These are phyloP conservation scores for Hystrix brachyura DNA, from an alignment of 2,113 vertebrate species.

Conservation along the genomic window DNA sequence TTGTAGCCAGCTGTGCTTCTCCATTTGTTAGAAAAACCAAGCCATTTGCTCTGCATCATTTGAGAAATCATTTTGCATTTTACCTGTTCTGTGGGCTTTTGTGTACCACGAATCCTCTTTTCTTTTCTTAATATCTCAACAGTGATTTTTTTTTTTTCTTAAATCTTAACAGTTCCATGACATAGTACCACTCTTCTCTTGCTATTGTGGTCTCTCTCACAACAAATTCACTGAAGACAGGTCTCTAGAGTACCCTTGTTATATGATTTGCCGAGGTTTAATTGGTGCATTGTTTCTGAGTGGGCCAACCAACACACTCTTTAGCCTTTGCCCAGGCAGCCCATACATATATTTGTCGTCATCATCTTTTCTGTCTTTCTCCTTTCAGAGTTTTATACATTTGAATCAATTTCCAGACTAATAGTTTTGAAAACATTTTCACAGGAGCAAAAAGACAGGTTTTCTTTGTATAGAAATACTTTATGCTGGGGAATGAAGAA, in stretches of 20 bases:
- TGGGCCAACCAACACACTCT: not conserved
- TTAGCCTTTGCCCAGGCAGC: not conserved
- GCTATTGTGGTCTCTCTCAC: not conserved
- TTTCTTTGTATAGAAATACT: constrained; percentile 85
- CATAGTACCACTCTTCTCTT: not conserved
- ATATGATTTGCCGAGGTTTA: constrained; percentile 28
- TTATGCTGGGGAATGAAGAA: constrained; percentile 77
- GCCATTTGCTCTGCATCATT: not conserved
- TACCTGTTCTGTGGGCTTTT: not conserved
- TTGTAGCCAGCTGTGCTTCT: not conserved
- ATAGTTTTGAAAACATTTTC: constrained; percentile 78
- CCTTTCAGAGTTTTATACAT: constrained; percentile 51
- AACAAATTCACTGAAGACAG: not conserved
- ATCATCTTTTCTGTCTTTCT: not conserved
- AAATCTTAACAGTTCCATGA: constrained; percentile 1
- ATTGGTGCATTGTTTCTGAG: constrained; percentile 40
- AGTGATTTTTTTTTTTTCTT: not conserved
- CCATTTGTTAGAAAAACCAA: not conserved
- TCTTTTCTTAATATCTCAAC: not conserved
- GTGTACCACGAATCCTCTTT: not conserved
- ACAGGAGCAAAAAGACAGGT: constrained; percentile 79
- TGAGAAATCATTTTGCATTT: not conserved
- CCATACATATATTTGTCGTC: not conserved
- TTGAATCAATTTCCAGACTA: constrained; percentile 32
- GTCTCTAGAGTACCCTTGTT: not conserved